phyloP scores from a whole-genome alignment of 2,797 vertebrate genomes.

The Crenuchus spilurus region DNA sequence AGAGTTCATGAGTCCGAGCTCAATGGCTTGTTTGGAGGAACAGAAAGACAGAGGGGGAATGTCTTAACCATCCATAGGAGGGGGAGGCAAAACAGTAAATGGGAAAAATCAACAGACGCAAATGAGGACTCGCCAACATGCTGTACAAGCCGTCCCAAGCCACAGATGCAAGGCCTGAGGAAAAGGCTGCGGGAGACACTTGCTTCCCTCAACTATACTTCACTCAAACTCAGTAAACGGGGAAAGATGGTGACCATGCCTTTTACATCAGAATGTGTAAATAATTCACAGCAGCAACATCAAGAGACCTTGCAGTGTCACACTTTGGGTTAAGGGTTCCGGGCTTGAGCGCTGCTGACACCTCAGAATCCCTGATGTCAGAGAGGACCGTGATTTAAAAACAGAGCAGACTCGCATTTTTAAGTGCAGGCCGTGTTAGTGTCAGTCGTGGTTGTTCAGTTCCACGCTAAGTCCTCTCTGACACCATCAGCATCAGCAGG shows the following conservation, averaged over 20 bases:
- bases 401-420: conserved; percentile 64
- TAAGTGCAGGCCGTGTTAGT: conserved; percentile 54
- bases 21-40: not conserved
- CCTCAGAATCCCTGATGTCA: conserved; percentile 23
- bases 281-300: conserved; percentile 62
- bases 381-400: conserved; percentile 46
- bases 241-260: conserved; percentile 7
- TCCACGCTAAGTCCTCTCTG: not conserved
- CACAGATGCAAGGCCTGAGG: too few species aligned
- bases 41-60: not conserved
- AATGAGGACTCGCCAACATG: not conserved
- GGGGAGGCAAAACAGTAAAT: not conserved
- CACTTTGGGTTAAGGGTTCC: conserved; percentile 24
- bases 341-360: conserved; percentile 55
- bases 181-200: not conserved
- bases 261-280: conserved; percentile 65
- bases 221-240: not conserved
- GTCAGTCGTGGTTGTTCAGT: conserved; percentile 51
- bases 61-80: not conserved
- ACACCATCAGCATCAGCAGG: conserved; percentile 30
- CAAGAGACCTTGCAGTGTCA: not conserved
- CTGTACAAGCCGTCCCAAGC: too few species aligned
- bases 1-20: not conserved
- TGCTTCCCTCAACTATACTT: too few species aligned
- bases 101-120: not conserved